Conservation (phyloP, 2,113 vertebrate genomes). For the Neogobius melanostomus region DNA sequence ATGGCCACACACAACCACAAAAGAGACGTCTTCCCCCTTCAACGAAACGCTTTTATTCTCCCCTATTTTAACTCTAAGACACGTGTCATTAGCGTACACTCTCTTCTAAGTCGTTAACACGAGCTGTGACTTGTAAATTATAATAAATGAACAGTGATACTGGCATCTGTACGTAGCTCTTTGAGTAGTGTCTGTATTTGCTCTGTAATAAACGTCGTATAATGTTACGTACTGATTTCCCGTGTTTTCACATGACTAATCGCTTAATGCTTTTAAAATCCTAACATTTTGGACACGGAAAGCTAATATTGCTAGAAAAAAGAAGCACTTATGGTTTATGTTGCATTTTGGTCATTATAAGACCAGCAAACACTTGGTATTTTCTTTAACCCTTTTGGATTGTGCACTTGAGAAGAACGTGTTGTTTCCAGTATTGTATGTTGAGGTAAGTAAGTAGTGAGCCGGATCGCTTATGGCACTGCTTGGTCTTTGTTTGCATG, state of each 20-base stretch:
- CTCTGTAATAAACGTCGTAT: conserved; percentile 1
- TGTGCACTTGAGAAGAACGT: background rate
- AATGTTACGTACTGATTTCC: background rate
- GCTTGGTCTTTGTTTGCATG: conserved; percentile 36
- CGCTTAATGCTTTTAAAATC: background rate
- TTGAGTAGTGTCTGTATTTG: background rate
- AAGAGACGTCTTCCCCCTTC: background rate
- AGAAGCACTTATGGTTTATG: background rate
- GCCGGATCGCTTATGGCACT: background rate
- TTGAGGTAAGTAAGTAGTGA: background rate
- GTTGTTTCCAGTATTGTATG: background rate
- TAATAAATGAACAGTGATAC: conserved; percentile 15
- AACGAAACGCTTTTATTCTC: conserved; percentile 2
- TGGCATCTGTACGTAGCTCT: conserved; percentile 20
- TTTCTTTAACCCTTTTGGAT: background rate
- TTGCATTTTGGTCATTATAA: conserved; percentile 8
- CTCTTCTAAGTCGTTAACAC: background rate
- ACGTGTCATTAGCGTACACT: background rate
- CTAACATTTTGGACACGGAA: background rate
- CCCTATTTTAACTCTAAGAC: background rate
- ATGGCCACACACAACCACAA: conserved; percentile 50
- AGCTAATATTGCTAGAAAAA: background rate
- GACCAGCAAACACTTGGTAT: background rate
- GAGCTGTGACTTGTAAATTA: conserved; percentile 13
- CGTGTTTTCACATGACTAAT: background rate